phyloP scores from a whole-genome alignment of 2,797 vertebrate species.

The Lepilemur septentrionalis region DNA sequence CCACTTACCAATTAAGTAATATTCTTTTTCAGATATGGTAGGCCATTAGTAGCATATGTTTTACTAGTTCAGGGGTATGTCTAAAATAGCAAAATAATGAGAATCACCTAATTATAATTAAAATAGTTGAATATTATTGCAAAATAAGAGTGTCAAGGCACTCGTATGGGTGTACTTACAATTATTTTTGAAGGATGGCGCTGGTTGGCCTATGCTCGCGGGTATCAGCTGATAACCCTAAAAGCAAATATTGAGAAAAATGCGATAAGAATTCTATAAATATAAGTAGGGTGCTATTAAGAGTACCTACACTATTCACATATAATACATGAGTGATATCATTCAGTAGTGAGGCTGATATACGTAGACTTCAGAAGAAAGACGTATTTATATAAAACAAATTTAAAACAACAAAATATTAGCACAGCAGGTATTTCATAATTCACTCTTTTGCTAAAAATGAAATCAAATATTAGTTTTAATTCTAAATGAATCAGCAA shows the following conservation, averaged over 20 bases:
- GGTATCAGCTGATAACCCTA: slow-evolving; percentile 64
- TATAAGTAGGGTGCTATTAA: background rate
- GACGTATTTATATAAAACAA: background rate
- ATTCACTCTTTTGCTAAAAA: background rate
- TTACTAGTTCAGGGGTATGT: background rate
- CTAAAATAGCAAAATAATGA: background rate
- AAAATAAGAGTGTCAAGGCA: background rate
- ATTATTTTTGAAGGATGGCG: slow-evolving; percentile 55
- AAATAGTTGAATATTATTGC: background rate
- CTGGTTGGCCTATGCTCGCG: slow-evolving; percentile 49
- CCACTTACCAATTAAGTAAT: background rate
- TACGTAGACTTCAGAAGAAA: background rate
- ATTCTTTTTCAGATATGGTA: slow-evolving; percentile 6
- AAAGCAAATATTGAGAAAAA: slow-evolving; percentile 66
- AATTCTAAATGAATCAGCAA: background rate
- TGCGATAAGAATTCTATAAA: slow-evolving; percentile 24
- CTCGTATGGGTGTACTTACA: slow-evolving; percentile 60
- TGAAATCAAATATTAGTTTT: background rate
- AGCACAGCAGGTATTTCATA: background rate
- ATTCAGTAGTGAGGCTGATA: background rate
- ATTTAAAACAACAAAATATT: background rate
- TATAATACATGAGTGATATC: background rate
- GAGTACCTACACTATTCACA: background rate
- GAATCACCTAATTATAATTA: slow-evolving; percentile 3
- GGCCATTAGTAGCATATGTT: background rate